Percentiles rank a stretch among this genome's conserved stretches.
Conservation (phyloP, 2,113 vertebrate species). For the Notarius lentiginosus region DNA sequence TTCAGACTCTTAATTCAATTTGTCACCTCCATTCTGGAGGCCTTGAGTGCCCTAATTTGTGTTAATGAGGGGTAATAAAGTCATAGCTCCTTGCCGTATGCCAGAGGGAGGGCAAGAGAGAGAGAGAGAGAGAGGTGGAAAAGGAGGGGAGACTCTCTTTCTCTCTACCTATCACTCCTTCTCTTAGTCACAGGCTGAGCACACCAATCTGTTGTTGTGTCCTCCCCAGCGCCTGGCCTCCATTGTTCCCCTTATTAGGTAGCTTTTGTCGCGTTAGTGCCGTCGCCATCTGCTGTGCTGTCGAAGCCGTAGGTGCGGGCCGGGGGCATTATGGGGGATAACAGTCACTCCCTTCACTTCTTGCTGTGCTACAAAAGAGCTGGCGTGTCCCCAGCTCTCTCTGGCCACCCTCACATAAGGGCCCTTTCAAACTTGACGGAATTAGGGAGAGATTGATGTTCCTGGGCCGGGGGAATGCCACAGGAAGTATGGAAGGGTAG, state of each 20-base stretch:
- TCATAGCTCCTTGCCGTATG: conserved; percentile 75
- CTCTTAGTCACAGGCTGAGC: conserved; percentile 51
- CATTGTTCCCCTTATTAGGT: conserved; percentile 80
- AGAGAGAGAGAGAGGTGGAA: conserved; percentile 45
- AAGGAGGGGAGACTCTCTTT: conserved; percentile 51
- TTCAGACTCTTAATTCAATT: conserved; percentile 82
- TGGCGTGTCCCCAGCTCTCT: conserved; percentile 60
- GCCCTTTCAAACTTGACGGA: conserved; percentile 79
- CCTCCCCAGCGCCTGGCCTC: conserved; percentile 54
- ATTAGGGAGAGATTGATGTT: conserved; percentile 80
- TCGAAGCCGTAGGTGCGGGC: conserved; percentile 54
- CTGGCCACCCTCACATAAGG: conserved; percentile 67
- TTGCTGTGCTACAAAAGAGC: conserved; percentile 62
- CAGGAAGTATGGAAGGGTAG: conserved; percentile 41
- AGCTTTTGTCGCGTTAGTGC: conserved; percentile 76
- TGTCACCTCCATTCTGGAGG: conserved; percentile 76
- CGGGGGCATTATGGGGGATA: conserved; percentile 51
- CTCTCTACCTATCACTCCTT: conserved; percentile 62
- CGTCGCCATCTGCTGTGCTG: conserved; percentile 76
- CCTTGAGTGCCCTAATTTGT: conserved; percentile 79
- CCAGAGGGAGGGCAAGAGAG: conserved; percentile 56
- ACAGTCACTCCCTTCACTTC: conserved; percentile 51
- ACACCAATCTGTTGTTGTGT: conserved; percentile 48
- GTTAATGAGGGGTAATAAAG: conserved; percentile 84
- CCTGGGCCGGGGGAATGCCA: conserved; percentile 56